Percentiles rank a stretch among this genome's conserved stretches.
These are phyloP conservation scores for Loxodonta africana DNA, from an alignment of 2,113 vertebrate genomes.

Conservation along the genomic window DNA sequence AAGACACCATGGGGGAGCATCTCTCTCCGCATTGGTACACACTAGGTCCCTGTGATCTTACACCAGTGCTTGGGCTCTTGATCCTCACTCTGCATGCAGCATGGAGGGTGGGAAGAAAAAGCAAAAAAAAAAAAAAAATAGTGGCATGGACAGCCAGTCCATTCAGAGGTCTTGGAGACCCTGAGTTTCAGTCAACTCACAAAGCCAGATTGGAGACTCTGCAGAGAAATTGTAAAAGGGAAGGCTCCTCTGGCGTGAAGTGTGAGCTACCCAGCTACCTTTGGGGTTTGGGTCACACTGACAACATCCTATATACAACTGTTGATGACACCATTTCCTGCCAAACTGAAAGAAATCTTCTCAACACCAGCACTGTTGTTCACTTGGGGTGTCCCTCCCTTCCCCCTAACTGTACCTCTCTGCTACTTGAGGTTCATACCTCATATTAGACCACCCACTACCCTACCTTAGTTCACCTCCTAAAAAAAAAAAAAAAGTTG, in stretches of 20 bases:
- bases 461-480: background rate
- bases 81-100: too few relatives aligned
- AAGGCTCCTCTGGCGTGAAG: background rate
- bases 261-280: fast-evolving
- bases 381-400: fast-evolving
- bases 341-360: background rate
- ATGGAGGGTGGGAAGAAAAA: too few relatives aligned
- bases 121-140: too few relatives aligned
- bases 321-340: too few relatives aligned
- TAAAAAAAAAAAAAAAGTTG: too few relatives aligned
- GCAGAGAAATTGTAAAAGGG: background rate
- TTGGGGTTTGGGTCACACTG: fast-evolving
- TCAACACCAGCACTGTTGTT: background rate
- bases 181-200: background rate
- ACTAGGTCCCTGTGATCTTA: background rate
- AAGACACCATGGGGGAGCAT: background rate
- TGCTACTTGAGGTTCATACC: background rate
- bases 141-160: background rate
- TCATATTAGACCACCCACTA: background rate
- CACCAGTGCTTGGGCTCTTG: background rate
- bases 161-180: fast-evolving
- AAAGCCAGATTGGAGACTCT: too few relatives aligned
- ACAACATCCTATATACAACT: background rate
- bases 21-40: fast-evolving
- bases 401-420: background rate